Conservation (phyloP, 2,113 vertebrate genomes). For the Chloebia gouldiae region DNA sequence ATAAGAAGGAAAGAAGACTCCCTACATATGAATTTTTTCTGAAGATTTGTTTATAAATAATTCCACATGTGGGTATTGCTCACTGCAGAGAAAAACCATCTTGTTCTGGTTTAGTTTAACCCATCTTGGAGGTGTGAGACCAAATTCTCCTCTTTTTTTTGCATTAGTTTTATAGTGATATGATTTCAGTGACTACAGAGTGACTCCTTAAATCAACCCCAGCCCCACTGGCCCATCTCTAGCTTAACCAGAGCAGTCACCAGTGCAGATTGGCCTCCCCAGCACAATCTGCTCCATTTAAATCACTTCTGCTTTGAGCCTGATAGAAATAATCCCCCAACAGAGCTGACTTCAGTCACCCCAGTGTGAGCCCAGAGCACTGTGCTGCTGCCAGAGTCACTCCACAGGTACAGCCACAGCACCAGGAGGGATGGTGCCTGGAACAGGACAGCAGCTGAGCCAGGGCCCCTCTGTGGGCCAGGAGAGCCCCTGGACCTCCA, state of each 20-base stretch:
- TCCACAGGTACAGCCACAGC: neutral
- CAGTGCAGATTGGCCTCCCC: accelerated
- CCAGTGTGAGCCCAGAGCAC: neutral
- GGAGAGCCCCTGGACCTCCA: neutral
- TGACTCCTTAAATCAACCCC: neutral
- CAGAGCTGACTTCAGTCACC: neutral
- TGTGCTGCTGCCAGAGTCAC: neutral
- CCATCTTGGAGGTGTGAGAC: neutral
- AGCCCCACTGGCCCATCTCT: neutral
- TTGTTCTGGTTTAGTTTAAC: neutral
- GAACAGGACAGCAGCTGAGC: accelerated
- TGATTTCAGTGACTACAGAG: neutral
- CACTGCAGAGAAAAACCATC: neutral
- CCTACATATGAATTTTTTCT: neutral
- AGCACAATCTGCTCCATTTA: neutral
- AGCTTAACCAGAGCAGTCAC: neutral
- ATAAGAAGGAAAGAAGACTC: neutral
- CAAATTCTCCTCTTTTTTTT: neutral
- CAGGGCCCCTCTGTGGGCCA: accelerated
- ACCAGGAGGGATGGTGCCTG: neutral
- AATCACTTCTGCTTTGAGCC: constrained; percentile 26
- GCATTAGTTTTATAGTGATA: neutral
- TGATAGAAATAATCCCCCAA: neutral
- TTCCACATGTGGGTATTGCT: neutral
- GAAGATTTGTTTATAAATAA: constrained; percentile 10